Percentiles rank a stretch among this genome's conserved stretches.
These are phyloP conservation scores for Marisa cornuarietis DNA, from an alignment of 1,140 invertebrate genomes.

Conservation along the genomic window DNA sequence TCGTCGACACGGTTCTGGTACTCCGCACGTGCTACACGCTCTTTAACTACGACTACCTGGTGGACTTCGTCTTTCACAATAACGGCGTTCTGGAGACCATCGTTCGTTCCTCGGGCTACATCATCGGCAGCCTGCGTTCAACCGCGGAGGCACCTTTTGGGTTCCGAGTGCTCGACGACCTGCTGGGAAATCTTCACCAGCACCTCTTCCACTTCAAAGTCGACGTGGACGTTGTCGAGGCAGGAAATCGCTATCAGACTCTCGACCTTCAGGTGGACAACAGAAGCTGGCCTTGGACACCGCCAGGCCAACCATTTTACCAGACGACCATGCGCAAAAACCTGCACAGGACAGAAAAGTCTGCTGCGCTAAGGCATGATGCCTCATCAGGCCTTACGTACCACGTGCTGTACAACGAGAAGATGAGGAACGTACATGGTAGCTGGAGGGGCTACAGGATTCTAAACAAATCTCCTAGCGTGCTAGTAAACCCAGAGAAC, in stretches of 20 bases:
- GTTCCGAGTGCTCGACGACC: slow-evolving; percentile 27
- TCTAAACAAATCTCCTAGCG: slow-evolving; percentile 7
- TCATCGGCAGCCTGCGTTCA: slow-evolving; percentile 27
- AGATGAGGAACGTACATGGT: slow-evolving; percentile 27
- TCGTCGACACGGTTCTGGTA: slow-evolving; percentile 43
- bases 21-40: slow-evolving; percentile 44
- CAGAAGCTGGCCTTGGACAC: slow-evolving; percentile 18
- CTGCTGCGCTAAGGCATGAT: slow-evolving; percentile 27
- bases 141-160: slow-evolving; percentile 37
- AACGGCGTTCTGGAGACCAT: slow-evolving; percentile 50
- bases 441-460: slow-evolving; percentile 35
- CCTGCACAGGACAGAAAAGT: slow-evolving; percentile 36
- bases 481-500: slow-evolving; percentile 25
- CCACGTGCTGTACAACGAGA: slow-evolving; percentile 37
- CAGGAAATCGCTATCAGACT: slow-evolving; percentile 42
- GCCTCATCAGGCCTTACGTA: slow-evolving; percentile 19
- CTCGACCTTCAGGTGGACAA: slow-evolving; percentile 35
- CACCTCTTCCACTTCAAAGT: slow-evolving; percentile 49
- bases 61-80: slow-evolving; percentile 55
- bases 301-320: slow-evolving; percentile 15
- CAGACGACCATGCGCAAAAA: slow-evolving; percentile 33
- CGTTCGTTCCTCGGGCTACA: slow-evolving; percentile 37
- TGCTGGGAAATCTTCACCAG: slow-evolving; percentile 37
- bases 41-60: slow-evolving; percentile 53
- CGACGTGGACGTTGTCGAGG: slow-evolving; percentile 41